Base-by-base conservation (phyloP, 1,140 invertebrate species). In the Aphelenchoides fujianensis region DNA sequence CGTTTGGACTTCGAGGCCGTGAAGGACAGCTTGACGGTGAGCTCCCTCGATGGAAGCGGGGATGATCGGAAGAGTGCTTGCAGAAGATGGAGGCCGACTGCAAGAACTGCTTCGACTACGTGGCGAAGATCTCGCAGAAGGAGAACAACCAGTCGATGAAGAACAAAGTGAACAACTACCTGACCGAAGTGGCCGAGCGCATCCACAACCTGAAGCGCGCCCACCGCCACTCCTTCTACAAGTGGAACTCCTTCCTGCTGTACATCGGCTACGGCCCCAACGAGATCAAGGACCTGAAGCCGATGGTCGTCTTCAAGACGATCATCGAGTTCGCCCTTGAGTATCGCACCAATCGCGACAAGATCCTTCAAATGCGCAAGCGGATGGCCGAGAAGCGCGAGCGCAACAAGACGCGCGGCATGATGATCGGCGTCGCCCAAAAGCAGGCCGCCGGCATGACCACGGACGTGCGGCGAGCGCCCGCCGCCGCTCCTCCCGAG, bases 271-370 rank as follows among this genome's bases (percentile, higher is more conserved):
- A 96, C 71, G 91, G 93, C 0, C 75, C 85, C 23, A 89, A 90
- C 74, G 90, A 91, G 75, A 89, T 95, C 9, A 88, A 90, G 59
- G 92, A 96, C 71, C 92, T 91, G 5, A 93, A 93, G 80, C 92
- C 95, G 0, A 92, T 95, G 80, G 89, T 92, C 62, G 91, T 98
- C 74, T 93, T 94, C 83, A 91, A 94, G 82, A 90, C 92, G 5
- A 89, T 99, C 28, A 95, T 93, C n/a, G 96, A 98, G 86, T 99
- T 99, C 86, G 92, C 96, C 9, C 86, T 99, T 34, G 96, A 99
- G 86, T 99, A 97, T 85, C 88, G 95, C 69, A 99, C 96, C 16
- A 97, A 95, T 0, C 87, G 95, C 55, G 95, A 98, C 81, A 89
- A 95, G 71, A 66, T 66, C 31, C 86, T 96, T 59, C 94, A 97